Evolutionary conservation across 2,113 vertebrate genomes (phyloP), one percentile per base, ranked within the genome.

Genomic region (Dinomys branickii): DNA sequence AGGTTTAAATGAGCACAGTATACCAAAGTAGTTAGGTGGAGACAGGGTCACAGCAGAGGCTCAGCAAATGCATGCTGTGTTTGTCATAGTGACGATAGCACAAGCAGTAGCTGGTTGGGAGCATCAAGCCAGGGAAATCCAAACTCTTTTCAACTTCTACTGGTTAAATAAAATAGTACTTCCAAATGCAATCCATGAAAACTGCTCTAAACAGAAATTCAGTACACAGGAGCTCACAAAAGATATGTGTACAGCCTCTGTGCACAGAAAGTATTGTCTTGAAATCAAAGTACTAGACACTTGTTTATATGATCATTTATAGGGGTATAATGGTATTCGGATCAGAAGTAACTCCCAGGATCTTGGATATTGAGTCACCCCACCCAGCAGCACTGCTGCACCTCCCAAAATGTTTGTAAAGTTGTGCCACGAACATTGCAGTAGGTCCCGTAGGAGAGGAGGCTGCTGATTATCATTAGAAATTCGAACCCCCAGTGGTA

Each of bases 401-500:
- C 33, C 16, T 77, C 58, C 77, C 26, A 41, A 54, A 41, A 58
- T 6, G 28, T 75, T 17, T 38, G 41, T n/a, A 33, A 85, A 88
- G 65, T 88, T 8, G 22, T 77, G 84, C 69, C 61, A 24, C 82
- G 47, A 73, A 92, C 58, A 89, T 73, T 82, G 75, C 28, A 75
- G 75, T 2, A 54, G 12, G 59, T 71, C 47, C 47, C 26, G 0
- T 41, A 41, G 54, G 91, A 1, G 52, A 87, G 41, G 69, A 91
- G 75, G 61, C 86, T 41, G 75, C 65, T 63, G 80, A 93, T 65
- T 19, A 47, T n/a, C 80, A 19, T 75, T 47, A 91, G 95, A 63
- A 93, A 87, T 30, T 13, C 0, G 44, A 83, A 67, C 44, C 96
- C 81, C 85, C 44, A 47, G 65, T 1, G 52, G 93, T 17, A 11